Percentiles rank a stretch among this genome's conserved stretches.
These are phyloP conservation scores for Strigamia maritima DNA, from an alignment of 2,888 invertebrate genomes.

Conservation along the genomic window DNA sequence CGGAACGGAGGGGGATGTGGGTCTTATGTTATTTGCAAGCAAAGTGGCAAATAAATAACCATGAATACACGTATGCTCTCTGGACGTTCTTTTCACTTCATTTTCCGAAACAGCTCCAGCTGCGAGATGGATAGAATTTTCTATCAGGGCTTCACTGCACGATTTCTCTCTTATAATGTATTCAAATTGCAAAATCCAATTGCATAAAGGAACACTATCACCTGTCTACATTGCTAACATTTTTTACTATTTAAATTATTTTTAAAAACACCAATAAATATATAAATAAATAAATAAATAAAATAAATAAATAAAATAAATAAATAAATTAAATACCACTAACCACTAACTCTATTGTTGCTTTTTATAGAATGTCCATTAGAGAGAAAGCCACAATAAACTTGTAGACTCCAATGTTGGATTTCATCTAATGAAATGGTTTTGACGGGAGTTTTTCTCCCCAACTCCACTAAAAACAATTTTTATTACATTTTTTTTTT, in stretches of 20 bases:
- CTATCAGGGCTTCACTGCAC: constrained; percentile 33
- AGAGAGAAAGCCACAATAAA: constrained; percentile 24
- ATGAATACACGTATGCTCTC: constrained; percentile 28
- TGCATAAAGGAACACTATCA: background rate
- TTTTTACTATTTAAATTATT: background rate
- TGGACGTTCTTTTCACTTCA: constrained; percentile 34
- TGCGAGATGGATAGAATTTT: constrained; percentile 34
- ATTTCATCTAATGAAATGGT: constrained; percentile 32
- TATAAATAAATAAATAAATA: background rate
- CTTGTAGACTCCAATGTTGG: constrained; percentile 24
- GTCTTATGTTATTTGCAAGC: constrained; percentile 32
- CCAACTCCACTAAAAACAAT: constrained; percentile 30
- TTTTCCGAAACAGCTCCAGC: constrained; percentile 32
- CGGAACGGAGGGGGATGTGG: background rate
- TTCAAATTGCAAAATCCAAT: constrained; percentile 21
- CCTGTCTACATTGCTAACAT: background rate
- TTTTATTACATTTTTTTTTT: constrained; percentile 17
- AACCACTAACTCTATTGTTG: constrained; percentile 3
- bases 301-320: background rate
- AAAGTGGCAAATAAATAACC: constrained; percentile 34
- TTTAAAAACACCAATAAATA: background rate
- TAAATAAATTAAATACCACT: background rate
- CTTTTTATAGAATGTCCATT: constrained; percentile 30
- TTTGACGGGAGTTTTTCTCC: constrained; percentile 9
- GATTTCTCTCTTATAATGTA: constrained; percentile 1